Evolutionary conservation across 2,797 vertebrate genomes (phyloP), one percentile per base, ranked within the genome.

Genomic region (Sebastes paucispinis): DNA sequence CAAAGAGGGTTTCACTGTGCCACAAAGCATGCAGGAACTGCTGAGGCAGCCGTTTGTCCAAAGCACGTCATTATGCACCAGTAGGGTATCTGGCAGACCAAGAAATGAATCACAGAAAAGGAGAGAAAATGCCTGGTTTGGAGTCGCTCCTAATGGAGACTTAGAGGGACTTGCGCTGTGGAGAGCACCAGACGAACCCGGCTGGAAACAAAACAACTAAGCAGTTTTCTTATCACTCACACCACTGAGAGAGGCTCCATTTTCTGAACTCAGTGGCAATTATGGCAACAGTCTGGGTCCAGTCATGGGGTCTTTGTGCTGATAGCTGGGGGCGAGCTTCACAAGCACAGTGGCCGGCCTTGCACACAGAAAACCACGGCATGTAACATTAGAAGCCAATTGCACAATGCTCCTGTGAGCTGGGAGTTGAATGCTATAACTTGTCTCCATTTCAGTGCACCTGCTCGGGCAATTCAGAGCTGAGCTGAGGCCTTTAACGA

Each of bases 21-120:
- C 82, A 80, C 81, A 81, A 74, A 84, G 85, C 79, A 63, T 4
- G 60, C 43, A 77, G 64, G 83, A 91, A 93, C 63, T 91, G 92
- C 92, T 91, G 90, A 94, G 89, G 80, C 84, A 69, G 85, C 69
- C n/a, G 14, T 87, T 91, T 88, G 85, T 89, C 83, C 88, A 82
- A 79, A 88, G 68, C 84, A 69, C 50, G 74, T 86, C 93, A 80
- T 92, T 88, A 87, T 83, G 80, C 89, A 69, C 79, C 88, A 82
- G 82, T 59, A 67, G 82, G 82, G 80, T 58, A 71, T 80, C 83
- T 86, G 88, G 84, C 88, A 84, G 67, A 79, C 52, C 64, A 66
- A 81, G 70, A 87, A 81, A 87, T 81, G 65, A 90, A 81, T 88
- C 83, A 39, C 55, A 78, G 75, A 74, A 78, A 80, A 24, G 34